phyloP scores from a whole-genome alignment of 2,797 vertebrate genomes.

The Ciconia nigra region DNA sequence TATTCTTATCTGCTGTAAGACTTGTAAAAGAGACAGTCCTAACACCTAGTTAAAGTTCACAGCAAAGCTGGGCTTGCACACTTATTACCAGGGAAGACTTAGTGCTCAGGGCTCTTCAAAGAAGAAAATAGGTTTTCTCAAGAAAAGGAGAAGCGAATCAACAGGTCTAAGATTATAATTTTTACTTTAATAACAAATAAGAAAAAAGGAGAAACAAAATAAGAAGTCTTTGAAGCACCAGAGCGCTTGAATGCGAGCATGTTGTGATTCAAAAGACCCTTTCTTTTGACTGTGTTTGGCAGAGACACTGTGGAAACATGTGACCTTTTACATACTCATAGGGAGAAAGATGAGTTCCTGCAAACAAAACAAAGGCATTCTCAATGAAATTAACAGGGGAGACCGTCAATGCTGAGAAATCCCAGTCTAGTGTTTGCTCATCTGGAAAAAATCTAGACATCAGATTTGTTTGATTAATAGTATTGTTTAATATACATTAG shows the following conservation, averaged over 20 bases:
- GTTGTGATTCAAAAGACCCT: background rate
- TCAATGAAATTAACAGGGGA: constrained; percentile 34
- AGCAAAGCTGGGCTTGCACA: background rate
- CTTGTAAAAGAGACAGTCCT: background rate
- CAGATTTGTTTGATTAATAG: constrained; percentile 1
- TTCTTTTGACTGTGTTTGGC: constrained; percentile 39
- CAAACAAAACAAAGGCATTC: constrained; percentile 43
- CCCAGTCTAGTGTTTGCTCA: constrained; percentile 20
- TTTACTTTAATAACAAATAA: background rate
- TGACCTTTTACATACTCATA: constrained; percentile 46
- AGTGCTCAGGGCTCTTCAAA: background rate
- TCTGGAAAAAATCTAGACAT: constrained; percentile 55
- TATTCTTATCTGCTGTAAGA: background rate
- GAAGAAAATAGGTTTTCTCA: background rate
- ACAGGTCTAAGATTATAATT: background rate
- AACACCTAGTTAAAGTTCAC: background rate
- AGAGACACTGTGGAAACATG: constrained; percentile 23
- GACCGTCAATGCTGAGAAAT: background rate
- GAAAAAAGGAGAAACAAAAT: background rate
- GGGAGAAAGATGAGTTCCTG: constrained; percentile 32
- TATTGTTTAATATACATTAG: constrained; percentile 7
- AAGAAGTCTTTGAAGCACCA: background rate
- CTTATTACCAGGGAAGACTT: background rate
- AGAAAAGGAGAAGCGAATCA: background rate
- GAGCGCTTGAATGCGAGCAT: background rate